Percentiles rank a stretch among this genome's conserved stretches.
Evolutionary conservation across 2,113 vertebrate genomes (phyloP).

Genomic region (Malurus elegans): DNA sequence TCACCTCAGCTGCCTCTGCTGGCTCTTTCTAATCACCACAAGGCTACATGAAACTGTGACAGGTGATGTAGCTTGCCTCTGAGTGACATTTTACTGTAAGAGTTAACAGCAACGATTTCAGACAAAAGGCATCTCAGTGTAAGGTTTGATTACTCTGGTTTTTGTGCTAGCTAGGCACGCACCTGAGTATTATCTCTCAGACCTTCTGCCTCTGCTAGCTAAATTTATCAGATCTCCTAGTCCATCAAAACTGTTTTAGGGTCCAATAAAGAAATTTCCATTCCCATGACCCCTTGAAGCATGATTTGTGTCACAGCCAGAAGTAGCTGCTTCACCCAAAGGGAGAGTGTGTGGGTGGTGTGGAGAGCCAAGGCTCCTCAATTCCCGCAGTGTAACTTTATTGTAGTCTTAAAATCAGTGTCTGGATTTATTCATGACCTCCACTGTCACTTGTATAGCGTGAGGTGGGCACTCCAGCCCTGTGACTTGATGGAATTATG

Average conservation of each 20-base stretch:
- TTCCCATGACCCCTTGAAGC: neutral
- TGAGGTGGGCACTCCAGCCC: neutral
- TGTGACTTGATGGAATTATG: neutral
- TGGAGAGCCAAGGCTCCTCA: neutral
- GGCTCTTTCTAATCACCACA: neutral
- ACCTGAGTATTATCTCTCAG: neutral
- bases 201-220: neutral
- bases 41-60: accelerated
- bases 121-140: neutral
- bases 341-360: neutral
- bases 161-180: neutral
- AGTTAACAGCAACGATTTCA: neutral
- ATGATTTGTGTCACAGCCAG: neutral
- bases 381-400: neutral
- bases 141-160: neutral
- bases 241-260: neutral
- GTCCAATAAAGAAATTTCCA: neutral
- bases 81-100: neutral
- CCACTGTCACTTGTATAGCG: neutral
- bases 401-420: neutral
- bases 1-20: neutral
- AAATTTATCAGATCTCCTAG: neutral
- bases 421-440: neutral
- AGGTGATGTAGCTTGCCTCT: neutral
- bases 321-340: neutral